Evolutionary conservation across 1,140 invertebrate genomes (phyloP).

Genomic region (Drosophila ercepeae): DNA sequence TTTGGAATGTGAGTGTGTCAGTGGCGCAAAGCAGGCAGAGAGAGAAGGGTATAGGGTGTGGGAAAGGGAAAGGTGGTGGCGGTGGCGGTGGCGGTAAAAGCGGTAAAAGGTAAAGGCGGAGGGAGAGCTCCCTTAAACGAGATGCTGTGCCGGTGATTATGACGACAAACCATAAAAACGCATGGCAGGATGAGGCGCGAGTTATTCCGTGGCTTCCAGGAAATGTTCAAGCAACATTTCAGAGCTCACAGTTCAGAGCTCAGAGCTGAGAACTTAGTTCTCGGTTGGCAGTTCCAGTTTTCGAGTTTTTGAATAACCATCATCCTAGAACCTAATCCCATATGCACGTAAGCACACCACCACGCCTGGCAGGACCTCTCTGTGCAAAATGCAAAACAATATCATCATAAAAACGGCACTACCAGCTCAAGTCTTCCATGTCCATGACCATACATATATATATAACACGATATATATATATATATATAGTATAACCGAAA

Average conservation of each 20-base stretch:
- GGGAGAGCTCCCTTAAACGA: slow-evolving; percentile 17
- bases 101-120: background rate
- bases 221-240: slow-evolving; percentile 11
- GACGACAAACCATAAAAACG: slow-evolving; percentile 78
- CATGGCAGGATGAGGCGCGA: slow-evolving; percentile 61
- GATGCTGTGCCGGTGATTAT: slow-evolving; percentile 76
- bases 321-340: slow-evolving; percentile 71
- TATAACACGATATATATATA: background rate
- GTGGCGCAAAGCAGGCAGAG: slow-evolving; percentile 36
- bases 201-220: slow-evolving; percentile 69
- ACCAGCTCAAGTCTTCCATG: slow-evolving; percentile 46
- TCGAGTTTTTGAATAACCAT: slow-evolving; percentile 1
- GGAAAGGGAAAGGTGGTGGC: background rate
- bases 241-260: background rate
- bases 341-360: slow-evolving; percentile 5
- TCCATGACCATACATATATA: slow-evolving; percentile 22
- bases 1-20: slow-evolving; percentile 44
- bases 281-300: background rate
- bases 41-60: background rate
- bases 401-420: slow-evolving; percentile 68
- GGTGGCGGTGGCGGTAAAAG: background rate
- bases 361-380: slow-evolving; percentile 24
- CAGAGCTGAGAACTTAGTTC: background rate
- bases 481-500: slow-evolving; percentile 13
- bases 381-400: slow-evolving; percentile 74